Evolutionary conservation across 2,888 invertebrate genomes (phyloP), one percentile per base, ranked within the genome.

Genomic region (Acrocyrtus sp.): DNA sequence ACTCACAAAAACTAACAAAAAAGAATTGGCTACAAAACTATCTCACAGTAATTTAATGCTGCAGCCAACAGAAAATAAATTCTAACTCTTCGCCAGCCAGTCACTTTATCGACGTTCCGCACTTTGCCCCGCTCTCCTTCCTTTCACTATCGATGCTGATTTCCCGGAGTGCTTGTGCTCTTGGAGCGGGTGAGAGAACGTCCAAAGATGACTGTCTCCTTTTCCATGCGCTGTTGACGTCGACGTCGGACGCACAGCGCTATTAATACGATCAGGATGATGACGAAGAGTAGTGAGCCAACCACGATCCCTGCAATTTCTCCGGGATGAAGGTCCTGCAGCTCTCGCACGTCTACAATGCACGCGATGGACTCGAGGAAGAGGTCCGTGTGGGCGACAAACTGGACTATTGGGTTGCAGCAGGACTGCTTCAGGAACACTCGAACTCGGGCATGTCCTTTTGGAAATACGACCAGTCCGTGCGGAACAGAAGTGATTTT

Each of bases 271-370:
- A 80, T 74, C 21, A 80, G 73, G 12, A 81, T 66, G 15, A 80
- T 76, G 8, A 81, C 19, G 21, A 81, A 66, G 12, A 78, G 45
- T 1, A 80, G 21, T 3, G 45, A 74, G 19, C 77, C 81, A 21
- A 78, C 47, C 0, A 77, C 77, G n/a, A 80, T 80, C 12, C 76
- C 80, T 8, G 76, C 80, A 19, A 79, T 81, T 74, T 81, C 81
- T 34, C 77, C 80, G 2, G 81, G 78, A 75, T 81, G 80, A 17
- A 81, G 65, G 24, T 78, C 74, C 70, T 81, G 80, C 26, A 79
- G 69, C 43, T 81, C 79, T 65, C 81, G 57, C 4, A 81, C 78
- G 50, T 81, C 81, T 6, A 81, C 76, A 17, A 77, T 57, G 51
- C 81, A 81, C 2, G 70, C 61, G 22, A 24, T 72, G 26, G 21